A percentile compares a stretch with the other conserved stretches of the same genome.
phyloP scores from a whole-genome alignment of 2,113 vertebrate genomes.

The Oreamnos americanus region DNA sequence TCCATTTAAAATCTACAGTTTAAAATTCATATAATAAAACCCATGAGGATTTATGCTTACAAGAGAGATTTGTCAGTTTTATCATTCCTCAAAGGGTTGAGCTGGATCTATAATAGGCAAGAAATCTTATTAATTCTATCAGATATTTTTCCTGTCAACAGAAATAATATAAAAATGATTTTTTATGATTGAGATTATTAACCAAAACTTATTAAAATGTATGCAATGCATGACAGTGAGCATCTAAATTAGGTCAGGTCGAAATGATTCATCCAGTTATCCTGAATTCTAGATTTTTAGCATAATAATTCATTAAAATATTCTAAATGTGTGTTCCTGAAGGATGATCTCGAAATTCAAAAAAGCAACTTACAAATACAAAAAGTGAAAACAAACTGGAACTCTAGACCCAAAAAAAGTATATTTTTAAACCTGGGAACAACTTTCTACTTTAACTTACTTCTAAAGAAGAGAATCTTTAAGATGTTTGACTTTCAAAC shows the following conservation, averaged over 20 bases:
- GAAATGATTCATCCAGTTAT: constrained; percentile 1
- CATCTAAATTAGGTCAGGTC: not conserved
- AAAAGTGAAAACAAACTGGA: not conserved
- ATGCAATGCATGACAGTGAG: constrained; percentile 1
- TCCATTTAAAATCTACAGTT: constrained; percentile 38
- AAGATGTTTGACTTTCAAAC: not conserved
- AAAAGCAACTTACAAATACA: not conserved
- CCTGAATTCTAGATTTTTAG: not conserved
- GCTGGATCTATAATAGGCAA: constrained; percentile 31
- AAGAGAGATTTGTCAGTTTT: constrained; percentile 55
- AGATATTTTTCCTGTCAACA: constrained; percentile 28
- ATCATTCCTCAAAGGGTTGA: constrained; percentile 4
- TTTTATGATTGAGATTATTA: constrained; percentile 26
- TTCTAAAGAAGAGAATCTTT: not conserved
- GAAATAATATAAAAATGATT: constrained; percentile 2
- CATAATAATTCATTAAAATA: constrained; percentile 4
- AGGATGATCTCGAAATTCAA: not conserved
- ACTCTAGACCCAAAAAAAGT: not conserved
- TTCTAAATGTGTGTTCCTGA: not conserved
- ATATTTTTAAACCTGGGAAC: not conserved
- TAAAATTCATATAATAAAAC: constrained; percentile 57
- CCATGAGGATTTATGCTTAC: not conserved
- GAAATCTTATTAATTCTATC: constrained; percentile 49
- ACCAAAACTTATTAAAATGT: constrained; percentile 50
- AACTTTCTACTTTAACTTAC: not conserved